phyloP scores from a whole-genome alignment of 2,113 vertebrate genomes.

The Lipophrys pholis region DNA sequence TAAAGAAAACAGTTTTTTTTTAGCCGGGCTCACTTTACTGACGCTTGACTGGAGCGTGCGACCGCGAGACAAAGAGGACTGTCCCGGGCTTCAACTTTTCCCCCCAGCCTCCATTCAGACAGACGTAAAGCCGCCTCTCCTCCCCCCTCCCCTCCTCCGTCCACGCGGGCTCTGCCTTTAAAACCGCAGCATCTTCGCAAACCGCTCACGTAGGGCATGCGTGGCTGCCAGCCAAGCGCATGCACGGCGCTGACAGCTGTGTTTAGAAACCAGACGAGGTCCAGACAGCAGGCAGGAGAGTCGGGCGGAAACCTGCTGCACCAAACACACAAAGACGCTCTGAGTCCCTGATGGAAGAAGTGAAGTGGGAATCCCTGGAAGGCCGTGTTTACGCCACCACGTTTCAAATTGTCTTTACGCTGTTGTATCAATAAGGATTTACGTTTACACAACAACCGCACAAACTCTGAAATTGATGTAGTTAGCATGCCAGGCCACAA shows the following conservation, averaged over 20 bases:
- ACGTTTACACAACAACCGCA: too few relatives aligned
- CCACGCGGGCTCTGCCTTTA: slow-evolving; percentile 61
- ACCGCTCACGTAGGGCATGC: slow-evolving; percentile 62
- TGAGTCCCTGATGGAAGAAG: too few relatives aligned
- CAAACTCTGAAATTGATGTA: too few relatives aligned
- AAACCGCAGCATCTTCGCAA: slow-evolving; percentile 65
- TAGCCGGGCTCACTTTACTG: slow-evolving; percentile 70
- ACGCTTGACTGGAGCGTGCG: slow-evolving; percentile 72
- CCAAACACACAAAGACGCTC: too few relatives aligned
- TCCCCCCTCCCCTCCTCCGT: slow-evolving; percentile 26
- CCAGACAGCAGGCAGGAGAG: slow-evolving; percentile 45
- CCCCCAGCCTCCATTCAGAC: slow-evolving; percentile 62
- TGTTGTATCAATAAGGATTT: too few relatives aligned
- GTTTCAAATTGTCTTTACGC: too few relatives aligned
- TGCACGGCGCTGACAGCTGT: slow-evolving; percentile 53
- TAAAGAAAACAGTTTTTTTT: too few relatives aligned
- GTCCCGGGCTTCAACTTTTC: slow-evolving; percentile 70
- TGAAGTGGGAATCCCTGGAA: too few relatives aligned
- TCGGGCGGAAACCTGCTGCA: background rate
- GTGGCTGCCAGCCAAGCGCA: slow-evolving; percentile 51
- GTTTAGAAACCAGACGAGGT: slow-evolving; percentile 60
- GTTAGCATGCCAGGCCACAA: too few relatives aligned
- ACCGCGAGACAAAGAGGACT: slow-evolving; percentile 77
- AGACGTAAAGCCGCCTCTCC: slow-evolving; percentile 42
- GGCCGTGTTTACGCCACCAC: too few relatives aligned